These are phyloP conservation scores for Zosterops japonicus DNA, from an alignment of 2,113 vertebrate species.

Conservation along the genomic window DNA sequence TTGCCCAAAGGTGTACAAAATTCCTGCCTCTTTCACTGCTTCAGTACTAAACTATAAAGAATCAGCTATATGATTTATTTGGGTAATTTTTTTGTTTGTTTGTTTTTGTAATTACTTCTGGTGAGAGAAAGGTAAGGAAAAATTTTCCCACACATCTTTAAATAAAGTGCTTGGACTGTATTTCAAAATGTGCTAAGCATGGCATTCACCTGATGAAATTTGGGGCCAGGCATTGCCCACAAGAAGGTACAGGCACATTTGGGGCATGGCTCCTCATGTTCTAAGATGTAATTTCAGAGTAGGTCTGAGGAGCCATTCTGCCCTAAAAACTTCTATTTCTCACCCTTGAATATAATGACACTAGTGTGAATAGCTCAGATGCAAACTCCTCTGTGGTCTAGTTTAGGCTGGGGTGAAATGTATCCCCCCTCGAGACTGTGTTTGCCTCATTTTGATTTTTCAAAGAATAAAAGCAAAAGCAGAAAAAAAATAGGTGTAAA, in stretches of 20 bases:
- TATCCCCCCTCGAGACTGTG: not conserved
- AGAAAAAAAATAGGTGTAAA: not conserved
- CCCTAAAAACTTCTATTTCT: not conserved
- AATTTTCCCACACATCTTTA: not conserved
- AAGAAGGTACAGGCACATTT: not conserved
- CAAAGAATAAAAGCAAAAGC: not conserved
- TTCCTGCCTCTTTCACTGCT: not conserved
- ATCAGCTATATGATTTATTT: not conserved
- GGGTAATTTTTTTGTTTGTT: too few relatives aligned
- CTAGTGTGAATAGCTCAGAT: not conserved
- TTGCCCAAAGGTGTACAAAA: not conserved
- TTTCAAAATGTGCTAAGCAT: not conserved
- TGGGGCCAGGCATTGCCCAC: too few relatives aligned
- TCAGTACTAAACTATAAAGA: not conserved
- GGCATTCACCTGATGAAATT: not conserved
- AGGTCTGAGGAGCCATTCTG: not conserved
- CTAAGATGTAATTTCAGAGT: not conserved
- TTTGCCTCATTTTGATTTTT: not conserved
- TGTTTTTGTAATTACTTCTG: not conserved
- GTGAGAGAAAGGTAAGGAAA: not conserved
- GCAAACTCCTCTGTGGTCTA: not conserved
- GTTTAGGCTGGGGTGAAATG: not conserved
- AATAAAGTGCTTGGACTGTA: not conserved
- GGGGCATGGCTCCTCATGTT: not conserved
- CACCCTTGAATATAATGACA: not conserved